phyloP scores from a whole-genome alignment of 2,113 vertebrate species.

The Micromys minutus region DNA sequence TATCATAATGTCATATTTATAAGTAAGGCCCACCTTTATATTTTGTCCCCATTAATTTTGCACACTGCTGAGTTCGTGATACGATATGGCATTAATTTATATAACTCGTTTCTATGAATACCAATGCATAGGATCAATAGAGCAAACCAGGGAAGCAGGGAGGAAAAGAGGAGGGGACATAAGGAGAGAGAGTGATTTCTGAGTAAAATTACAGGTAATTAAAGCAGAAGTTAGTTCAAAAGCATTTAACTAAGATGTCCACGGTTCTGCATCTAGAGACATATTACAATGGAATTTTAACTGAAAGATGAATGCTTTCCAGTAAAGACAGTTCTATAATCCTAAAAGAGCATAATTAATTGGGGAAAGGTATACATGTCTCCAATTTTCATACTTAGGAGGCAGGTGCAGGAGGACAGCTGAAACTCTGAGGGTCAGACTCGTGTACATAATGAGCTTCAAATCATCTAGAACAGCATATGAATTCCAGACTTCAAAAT shows the following conservation, averaged over 20 bases:
- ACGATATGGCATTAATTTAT: not conserved
- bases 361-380: not conserved
- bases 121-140: not conserved
- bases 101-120: slow-evolving; percentile 21
- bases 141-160: not conserved
- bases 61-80: not conserved
- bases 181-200: not conserved
- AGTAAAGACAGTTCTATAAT: not conserved
- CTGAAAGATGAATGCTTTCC: not conserved
- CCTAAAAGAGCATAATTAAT: not conserved
- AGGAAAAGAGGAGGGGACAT: too few species aligned
- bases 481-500: not conserved
- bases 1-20: not conserved
- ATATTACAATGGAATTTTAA: not conserved
- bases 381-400: not conserved
- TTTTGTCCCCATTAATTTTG: not conserved
- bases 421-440: not conserved
- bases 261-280: not conserved
- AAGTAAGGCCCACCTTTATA: not conserved
- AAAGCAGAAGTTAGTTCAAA: not conserved
- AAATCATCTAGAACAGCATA: not conserved
- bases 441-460: not conserved
- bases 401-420: not conserved
- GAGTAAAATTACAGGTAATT: not conserved
- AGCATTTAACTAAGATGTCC: not conserved